Base-by-base conservation (phyloP, 2,888 invertebrate genomes). In the Acrobasis consociella region DNA sequence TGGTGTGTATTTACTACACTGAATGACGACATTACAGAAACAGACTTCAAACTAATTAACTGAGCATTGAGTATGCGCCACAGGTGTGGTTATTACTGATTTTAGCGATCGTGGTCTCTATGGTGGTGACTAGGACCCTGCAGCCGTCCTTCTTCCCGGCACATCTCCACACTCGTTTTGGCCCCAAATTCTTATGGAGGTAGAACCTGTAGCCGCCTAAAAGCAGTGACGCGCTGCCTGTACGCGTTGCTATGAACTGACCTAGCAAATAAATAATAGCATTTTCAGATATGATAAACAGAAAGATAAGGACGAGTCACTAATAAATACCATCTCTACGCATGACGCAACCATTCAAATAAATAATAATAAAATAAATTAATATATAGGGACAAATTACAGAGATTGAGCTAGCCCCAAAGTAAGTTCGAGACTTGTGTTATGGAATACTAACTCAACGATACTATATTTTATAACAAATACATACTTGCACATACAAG, bases 91-190 rank as follows among this genome's bases (percentile, higher is more conserved):
- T 13, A 13, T 13, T 46, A 13, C 13, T 31, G n/a, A 58, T 49
- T 31, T 17, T 49, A 16, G 42, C 58, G 22, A 58, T 9, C 8
- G 7, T 17, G 8, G n/a, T 31, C 17, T 17, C 58, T 11, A 58
- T 31, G 10, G 49, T 58, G 31, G 49, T 58, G 1, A n/a, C 58
- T 15, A 46, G 11, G 8, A 46, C 58, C n/a, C 10, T 16, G 22
- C 58, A 58, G n/a, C 58, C 49, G 13, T n/a, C 22, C 5, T 13
- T 49, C 58, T 58, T 58, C 13, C 46, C n/a, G 31, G 58, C 46
- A n/a, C 58, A 58, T 17, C 58, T 46, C 58, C 58, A 58, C 8
- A 58, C 31, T 8, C 58, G 49, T 10, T 42, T 58, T 1, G 11
- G 9, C 5, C 22, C 58, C 1, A n/a, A 15, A 17, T 13, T 17